A percentile compares a stretch with the other conserved stretches of the same genome.
Conservation (phyloP, 2,797 vertebrate genomes). For the Sebastes vulpes region DNA sequence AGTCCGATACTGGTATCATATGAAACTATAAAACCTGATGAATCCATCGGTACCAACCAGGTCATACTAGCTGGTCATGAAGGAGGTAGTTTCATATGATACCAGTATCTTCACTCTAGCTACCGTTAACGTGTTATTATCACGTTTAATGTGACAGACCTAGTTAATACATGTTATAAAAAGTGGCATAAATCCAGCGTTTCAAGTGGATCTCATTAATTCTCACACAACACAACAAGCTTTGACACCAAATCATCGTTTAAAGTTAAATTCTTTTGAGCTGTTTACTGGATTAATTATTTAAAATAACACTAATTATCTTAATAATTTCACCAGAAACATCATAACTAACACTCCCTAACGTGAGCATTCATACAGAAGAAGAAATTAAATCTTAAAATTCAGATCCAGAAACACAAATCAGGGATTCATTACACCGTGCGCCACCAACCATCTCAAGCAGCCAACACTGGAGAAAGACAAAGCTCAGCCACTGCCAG, state of each 20-base stretch:
- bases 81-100: too few species aligned
- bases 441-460: constrained; percentile 22
- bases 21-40: too few species aligned
- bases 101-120: too few species aligned
- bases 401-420: constrained; percentile 9
- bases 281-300: background rate
- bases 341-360: background rate
- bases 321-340: background rate
- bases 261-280: background rate
- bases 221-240: background rate
- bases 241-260: background rate
- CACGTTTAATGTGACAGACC: too few species aligned
- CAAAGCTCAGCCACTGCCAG: background rate
- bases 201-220: background rate
- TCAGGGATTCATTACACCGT: background rate
- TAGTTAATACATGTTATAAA: background rate
- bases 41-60: too few species aligned
- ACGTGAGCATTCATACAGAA: background rate
- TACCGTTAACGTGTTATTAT: too few species aligned
- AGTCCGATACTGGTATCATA: too few species aligned
- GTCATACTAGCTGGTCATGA: too few species aligned
- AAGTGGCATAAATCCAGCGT: background rate
- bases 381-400: constrained; percentile 3
- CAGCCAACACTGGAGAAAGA: constrained; percentile 9
- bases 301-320: background rate